Percentiles rank a stretch among this genome's conserved stretches.
phyloP scores from a whole-genome alignment of 2,797 vertebrate genomes.

The Schizothorax lantsangensis region DNA sequence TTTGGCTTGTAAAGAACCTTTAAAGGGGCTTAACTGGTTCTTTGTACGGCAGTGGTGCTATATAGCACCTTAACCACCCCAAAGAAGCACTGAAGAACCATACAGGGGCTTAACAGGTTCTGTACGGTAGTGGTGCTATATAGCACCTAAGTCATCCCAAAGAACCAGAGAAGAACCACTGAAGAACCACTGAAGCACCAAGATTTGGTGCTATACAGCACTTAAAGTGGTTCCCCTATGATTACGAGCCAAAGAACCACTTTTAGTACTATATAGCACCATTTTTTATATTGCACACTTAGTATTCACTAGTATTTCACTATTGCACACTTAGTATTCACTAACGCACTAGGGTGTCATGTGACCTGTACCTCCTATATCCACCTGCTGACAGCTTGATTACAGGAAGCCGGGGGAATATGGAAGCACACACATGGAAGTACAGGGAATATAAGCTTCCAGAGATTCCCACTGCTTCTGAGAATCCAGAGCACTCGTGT shows the following conservation, averaged over 20 bases:
- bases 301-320: background rate
- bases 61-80: no score
- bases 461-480: conserved; percentile 44
- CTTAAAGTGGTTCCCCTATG: no score
- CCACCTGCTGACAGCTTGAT: conserved; percentile 16
- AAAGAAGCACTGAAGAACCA: no score
- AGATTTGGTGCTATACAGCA: no score
- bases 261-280: background rate
- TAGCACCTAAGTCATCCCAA: no score
- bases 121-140: no score
- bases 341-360: background rate
- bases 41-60: no score
- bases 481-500: conserved; percentile 50
- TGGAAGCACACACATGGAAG: background rate
- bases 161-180: no score
- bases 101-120: no score
- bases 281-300: background rate
- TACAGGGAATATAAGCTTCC: conserved; percentile 41
- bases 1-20: no score
- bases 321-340: background rate
- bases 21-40: no score
- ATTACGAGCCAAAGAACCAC: background rate
- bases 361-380: background rate
- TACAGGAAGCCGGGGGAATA: background rate
- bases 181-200: no score